These are phyloP conservation scores for Nysson spinosus DNA, from an alignment of 2,888 invertebrate species.

Conservation along the genomic window DNA sequence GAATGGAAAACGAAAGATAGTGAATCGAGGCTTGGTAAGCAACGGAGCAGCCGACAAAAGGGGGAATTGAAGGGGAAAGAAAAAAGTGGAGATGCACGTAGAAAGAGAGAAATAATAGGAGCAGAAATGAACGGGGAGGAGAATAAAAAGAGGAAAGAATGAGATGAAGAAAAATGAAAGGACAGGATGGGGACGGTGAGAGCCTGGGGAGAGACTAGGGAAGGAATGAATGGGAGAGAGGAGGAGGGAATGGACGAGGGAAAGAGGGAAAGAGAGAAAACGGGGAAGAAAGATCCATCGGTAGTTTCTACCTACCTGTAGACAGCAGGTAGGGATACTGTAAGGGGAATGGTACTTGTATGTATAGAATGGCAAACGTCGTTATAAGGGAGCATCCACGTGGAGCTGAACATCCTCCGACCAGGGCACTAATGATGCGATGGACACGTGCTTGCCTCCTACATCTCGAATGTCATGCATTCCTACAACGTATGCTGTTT, in stretches of 20 bases:
- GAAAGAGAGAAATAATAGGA: not conserved
- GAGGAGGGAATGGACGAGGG: not conserved
- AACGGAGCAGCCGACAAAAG: too few relatives aligned
- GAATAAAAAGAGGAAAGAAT: not conserved
- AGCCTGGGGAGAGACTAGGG: not conserved
- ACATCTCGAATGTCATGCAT: slow-evolving; percentile 61
- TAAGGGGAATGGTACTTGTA: slow-evolving; percentile 18
- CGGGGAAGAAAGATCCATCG: not conserved
- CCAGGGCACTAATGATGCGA: slow-evolving; percentile 65
- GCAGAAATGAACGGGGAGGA: too few relatives aligned
- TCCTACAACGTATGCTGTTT: slow-evolving; percentile 29
- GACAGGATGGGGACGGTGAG: not conserved
- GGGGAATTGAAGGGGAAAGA: too few relatives aligned
- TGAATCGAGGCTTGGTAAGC: too few relatives aligned
- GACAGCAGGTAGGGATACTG: slow-evolving; percentile 1
- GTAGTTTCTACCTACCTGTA: not conserved
- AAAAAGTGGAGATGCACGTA: too few relatives aligned
- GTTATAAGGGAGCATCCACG: slow-evolving; percentile 43
- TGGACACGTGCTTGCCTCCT: slow-evolving; percentile 67
- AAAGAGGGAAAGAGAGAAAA: not conserved
- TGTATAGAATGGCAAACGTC: slow-evolving; percentile 50
- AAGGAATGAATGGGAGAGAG: not conserved
- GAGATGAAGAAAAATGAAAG: not conserved
- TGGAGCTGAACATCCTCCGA: slow-evolving; percentile 31
- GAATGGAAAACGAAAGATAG: too few relatives aligned